Evolutionary conservation across 2,113 vertebrate genomes (phyloP).

Genomic region (Rhinolophus sinicus): DNA sequence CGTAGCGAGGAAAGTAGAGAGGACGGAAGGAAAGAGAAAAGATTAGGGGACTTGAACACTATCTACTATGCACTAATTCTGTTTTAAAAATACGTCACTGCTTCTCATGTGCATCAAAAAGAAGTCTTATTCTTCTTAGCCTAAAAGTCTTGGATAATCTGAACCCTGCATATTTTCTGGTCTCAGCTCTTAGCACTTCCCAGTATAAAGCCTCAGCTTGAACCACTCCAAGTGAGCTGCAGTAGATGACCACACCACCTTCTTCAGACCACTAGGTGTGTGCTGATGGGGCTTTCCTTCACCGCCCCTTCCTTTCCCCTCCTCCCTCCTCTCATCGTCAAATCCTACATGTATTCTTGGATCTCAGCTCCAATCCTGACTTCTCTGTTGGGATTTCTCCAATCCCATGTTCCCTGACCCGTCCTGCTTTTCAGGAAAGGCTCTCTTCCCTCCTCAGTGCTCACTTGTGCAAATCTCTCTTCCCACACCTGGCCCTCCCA

Average conservation of each 20-base stretch:
- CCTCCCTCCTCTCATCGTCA: not conserved
- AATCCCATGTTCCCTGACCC: not conserved
- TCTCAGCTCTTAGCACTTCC: not conserved
- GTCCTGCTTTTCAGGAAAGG: not conserved
- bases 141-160: not conserved
- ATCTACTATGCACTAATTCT: not conserved
- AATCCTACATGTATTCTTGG: not conserved
- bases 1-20: not conserved
- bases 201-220: not conserved
- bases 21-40: not conserved
- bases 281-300: rapidly evolving
- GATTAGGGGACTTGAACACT: rapidly evolving
- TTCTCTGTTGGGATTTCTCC: too few species aligned
- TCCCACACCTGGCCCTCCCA: not conserved
- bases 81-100: not conserved
- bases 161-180: not conserved
- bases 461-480: not conserved
- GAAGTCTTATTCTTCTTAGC: not conserved
- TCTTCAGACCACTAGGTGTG: not conserved
- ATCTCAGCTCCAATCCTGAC: not conserved
- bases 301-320: not conserved
- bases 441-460: rapidly evolving
- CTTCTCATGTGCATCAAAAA: not conserved
- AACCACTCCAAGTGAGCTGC: not conserved
- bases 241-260: rapidly evolving